A percentile compares a stretch with the other conserved stretches of the same genome.
Conservation (phyloP, 2,888 invertebrate species). For the Drosophila atripex region DNA sequence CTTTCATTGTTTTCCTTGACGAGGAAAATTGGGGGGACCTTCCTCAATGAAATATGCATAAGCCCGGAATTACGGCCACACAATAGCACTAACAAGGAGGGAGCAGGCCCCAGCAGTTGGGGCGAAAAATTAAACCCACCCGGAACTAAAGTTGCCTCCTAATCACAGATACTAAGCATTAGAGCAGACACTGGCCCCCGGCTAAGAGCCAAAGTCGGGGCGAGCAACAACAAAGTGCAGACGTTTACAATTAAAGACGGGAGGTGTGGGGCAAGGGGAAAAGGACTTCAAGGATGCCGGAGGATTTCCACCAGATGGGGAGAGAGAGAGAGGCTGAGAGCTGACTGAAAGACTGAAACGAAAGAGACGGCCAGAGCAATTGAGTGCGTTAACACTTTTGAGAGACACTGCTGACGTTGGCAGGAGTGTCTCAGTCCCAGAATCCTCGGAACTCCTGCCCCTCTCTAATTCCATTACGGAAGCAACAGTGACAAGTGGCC, state of each 20-base stretch:
- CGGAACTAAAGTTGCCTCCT: constrained; percentile 52
- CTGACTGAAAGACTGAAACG: too few species aligned
- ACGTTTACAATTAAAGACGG: constrained; percentile 65
- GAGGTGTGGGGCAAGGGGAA: neutral
- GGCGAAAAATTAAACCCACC: constrained; percentile 22
- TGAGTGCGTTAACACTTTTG: constrained; percentile 75
- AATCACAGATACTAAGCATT: constrained; percentile 75
- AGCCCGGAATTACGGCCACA: constrained; percentile 39
- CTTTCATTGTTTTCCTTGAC: constrained; percentile 22
- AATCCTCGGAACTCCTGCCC: constrained; percentile 15
- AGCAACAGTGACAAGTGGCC: constrained; percentile 78
- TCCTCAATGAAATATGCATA: constrained; percentile 74
- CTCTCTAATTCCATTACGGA: constrained; percentile 73
- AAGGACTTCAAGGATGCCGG: constrained; percentile 3
- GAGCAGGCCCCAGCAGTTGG: neutral
- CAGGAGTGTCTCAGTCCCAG: constrained; percentile 27
- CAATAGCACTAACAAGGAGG: constrained; percentile 26
- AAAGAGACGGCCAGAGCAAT: constrained; percentile 45
- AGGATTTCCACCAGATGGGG: neutral
- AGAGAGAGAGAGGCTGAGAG: constrained; percentile 1
- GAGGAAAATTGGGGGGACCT: constrained; percentile 14
- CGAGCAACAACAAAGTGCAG: constrained; percentile 73
- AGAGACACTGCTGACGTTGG: constrained; percentile 53
- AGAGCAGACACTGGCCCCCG: constrained; percentile 54
- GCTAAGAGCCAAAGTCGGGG: constrained; percentile 38